Evolutionary conservation across 2,113 vertebrate species (phyloP).

Genomic region (Anolis sagrei): DNA sequence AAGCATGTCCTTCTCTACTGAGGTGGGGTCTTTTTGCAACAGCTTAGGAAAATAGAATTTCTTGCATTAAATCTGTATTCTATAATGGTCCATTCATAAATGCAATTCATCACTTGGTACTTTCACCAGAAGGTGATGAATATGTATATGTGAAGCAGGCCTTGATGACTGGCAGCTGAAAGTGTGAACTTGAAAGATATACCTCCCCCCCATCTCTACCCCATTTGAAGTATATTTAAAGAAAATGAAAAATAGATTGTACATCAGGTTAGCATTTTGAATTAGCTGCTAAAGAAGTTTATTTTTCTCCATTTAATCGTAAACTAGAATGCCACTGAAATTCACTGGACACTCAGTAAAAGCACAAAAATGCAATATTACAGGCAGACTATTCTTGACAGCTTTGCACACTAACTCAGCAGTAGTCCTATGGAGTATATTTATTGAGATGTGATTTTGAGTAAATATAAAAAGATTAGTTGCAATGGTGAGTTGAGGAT

Average conservation of each 20-base stretch:
- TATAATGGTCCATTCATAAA: conserved; percentile 5
- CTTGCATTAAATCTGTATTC: neutral
- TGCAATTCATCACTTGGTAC: neutral
- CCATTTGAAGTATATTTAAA: neutral
- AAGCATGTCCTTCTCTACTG: neutral
- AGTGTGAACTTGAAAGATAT: neutral
- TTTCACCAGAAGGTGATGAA: neutral
- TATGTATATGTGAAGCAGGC: neutral
- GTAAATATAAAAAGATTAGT: neutral
- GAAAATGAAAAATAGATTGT: neutral
- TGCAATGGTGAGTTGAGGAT: neutral
- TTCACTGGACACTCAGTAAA: neutral
- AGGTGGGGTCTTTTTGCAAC: neutral
- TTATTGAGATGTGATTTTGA: neutral
- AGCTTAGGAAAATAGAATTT: neutral
- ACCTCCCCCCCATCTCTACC: too few species aligned
- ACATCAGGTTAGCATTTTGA: neutral
- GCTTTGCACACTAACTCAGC: neutral
- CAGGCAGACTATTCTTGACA: neutral
- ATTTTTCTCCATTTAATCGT: neutral
- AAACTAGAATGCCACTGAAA: neutral
- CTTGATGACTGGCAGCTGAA: conserved; percentile 4
- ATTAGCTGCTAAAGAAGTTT: neutral
- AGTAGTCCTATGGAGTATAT: neutral
- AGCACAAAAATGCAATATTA: neutral